These are phyloP conservation scores for Dipodomys merriami DNA, from an alignment of 2,113 vertebrate species.

Conservation along the genomic window DNA sequence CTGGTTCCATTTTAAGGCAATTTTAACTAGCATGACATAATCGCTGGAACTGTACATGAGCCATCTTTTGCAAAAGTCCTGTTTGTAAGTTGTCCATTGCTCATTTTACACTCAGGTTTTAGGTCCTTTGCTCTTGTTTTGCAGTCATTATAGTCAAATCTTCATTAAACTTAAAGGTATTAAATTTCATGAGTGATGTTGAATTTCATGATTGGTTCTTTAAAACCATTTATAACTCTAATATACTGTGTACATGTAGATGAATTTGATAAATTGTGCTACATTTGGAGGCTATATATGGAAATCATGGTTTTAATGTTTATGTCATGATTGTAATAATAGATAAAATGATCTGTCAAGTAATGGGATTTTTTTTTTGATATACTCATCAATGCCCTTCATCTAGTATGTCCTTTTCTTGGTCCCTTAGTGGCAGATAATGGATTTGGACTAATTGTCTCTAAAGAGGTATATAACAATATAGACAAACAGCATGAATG, in stretches of 20 bases:
- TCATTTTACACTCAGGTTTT: slow-evolving; percentile 19
- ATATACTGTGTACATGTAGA: background rate
- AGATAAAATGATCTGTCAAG: background rate
- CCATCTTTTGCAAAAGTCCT: slow-evolving; percentile 13
- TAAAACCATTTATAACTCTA: slow-evolving; percentile 18
- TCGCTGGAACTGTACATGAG: background rate
- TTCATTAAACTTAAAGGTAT: slow-evolving; percentile 40
- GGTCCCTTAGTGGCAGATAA: background rate
- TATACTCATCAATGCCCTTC: background rate
- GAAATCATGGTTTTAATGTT: background rate
- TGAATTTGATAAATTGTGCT: background rate
- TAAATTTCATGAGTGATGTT: background rate
- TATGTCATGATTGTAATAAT: slow-evolving; percentile 26
- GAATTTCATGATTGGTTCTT: slow-evolving; percentile 21
- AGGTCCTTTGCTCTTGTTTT: slow-evolving; percentile 56
- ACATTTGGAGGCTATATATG: background rate
- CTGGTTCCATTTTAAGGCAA: slow-evolving; percentile 56
- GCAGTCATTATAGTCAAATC: slow-evolving; percentile 19
- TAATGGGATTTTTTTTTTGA: slow-evolving; percentile 8
- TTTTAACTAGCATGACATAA: slow-evolving; percentile 50
- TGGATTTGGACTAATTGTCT: background rate
- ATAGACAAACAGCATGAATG: background rate
- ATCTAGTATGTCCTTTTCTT: background rate
- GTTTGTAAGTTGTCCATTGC: background rate
- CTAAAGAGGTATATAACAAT: background rate